Evolutionary conservation across 2,888 invertebrate genomes (phyloP), one percentile per base, ranked within the genome.

Genomic region (Eupelmus urozonus): DNA sequence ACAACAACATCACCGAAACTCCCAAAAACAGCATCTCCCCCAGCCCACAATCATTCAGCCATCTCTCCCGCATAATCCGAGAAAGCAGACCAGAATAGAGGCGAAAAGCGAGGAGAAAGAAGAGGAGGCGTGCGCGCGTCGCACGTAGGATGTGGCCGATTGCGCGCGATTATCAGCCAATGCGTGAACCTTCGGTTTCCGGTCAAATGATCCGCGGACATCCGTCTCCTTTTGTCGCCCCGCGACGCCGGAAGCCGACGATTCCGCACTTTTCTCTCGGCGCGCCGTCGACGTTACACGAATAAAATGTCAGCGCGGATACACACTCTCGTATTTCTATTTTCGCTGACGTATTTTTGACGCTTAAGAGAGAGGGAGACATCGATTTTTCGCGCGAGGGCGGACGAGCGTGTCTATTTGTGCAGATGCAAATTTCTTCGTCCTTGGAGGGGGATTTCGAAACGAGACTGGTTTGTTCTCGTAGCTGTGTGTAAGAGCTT

Each of bases 141-240:
- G 40, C 18, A 59, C 80, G 81, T 85, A 83, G 85, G 85, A 85
- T 85, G 85, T 83, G 81, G 81, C 65, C 81, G 85, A 85, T 85
- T 84, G 82, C 80, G 53, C 83, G 85, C 83, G 85, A 85, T 85
- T 84, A 85, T 82, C 82, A 85, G 82, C 81, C 86, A 84, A 85
- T 86, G 85, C 83, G 83, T 84, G 86, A 85, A 86, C 86, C 85
- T 86, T 86, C 83, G 84, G 85, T 85, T 88, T 88, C 88, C 88
- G 87, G 88, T 85, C 84, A 88, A 87, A 87, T 85, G 86, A 88
- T 88, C 85, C 86, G 82, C 86, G 84, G 85, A 88, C 88, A 85
- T 88, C 87, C 88, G 88, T 51, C 74, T 81, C 75, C 65, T 77
- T 45, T 76, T 79, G 75, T 57, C 70, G 71, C 66, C 60, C 18